Evolutionary conservation across 2,888 invertebrate genomes (phyloP).

Genomic region (Trilocha varians): DNA sequence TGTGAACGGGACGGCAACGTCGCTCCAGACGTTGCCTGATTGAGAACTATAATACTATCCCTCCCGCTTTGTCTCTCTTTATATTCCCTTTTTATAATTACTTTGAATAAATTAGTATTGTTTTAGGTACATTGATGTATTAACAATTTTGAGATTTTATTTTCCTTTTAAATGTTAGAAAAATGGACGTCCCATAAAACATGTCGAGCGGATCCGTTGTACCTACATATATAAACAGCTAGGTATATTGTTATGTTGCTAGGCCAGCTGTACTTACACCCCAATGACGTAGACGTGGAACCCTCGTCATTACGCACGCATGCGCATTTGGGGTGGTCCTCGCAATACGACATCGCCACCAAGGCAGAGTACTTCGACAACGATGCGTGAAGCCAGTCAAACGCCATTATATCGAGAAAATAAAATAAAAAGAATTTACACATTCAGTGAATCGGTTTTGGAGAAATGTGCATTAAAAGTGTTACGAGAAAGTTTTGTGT

Average conservation of each 20-base stretch:
- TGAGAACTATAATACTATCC: slow-evolving; percentile 69
- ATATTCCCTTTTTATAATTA: slow-evolving; percentile 13
- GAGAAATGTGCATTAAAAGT: slow-evolving; percentile 46
- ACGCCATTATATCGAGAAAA: slow-evolving; percentile 32
- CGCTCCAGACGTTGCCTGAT: slow-evolving; percentile 66
- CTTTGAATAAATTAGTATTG: slow-evolving; percentile 18
- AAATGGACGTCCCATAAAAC: no score
- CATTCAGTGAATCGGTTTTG: no score
- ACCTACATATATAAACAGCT: no score
- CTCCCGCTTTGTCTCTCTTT: slow-evolving; percentile 53
- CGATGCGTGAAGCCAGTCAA: slow-evolving; percentile 46
- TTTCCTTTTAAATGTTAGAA: no score
- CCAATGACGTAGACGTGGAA: slow-evolving; percentile 47
- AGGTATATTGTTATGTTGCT: slow-evolving; percentile 11
- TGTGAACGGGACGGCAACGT: slow-evolving; percentile 63
- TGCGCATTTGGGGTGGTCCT: slow-evolving; percentile 55
- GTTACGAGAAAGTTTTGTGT: slow-evolving; percentile 38
- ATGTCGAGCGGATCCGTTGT: no score
- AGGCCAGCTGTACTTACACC: slow-evolving; percentile 59
- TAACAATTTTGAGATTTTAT: no score
- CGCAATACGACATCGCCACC: slow-evolving; percentile 39
- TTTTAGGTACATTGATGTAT: no score
- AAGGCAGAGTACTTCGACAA: slow-evolving; percentile 35
- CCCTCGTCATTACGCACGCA: slow-evolving; percentile 62
- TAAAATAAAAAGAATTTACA: slow-evolving; percentile 14